Base-by-base conservation (phyloP, 1,140 invertebrate species). In the Ditylenchus dipsaci region DNA sequence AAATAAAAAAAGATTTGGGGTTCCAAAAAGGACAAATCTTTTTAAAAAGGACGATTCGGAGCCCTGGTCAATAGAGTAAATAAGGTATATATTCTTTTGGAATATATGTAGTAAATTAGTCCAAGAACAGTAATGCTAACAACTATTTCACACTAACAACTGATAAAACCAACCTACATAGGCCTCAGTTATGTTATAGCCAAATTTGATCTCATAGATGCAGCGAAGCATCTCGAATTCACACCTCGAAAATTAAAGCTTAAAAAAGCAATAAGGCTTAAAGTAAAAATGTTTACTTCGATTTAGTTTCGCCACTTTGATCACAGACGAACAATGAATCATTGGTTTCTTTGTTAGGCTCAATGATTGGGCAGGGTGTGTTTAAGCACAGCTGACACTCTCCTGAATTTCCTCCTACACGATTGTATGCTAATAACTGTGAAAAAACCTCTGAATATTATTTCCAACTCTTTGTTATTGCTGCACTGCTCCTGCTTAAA, bases 181-280 rank as follows among this genome's bases (percentile, higher is more conserved):
- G 57, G 57, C 21, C 67, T 45, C 62, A 81, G 78, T 68, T 79
- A 75, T 47, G 43, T 79, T 81, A 29, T 82, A 76, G 23, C 78
- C 78, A 60, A 70, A 73, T 43, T 76, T 72, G 7, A 71, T 69
- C 45, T 79, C 72, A 63, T 73, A 75, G 59, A 79, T 74, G 53
- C 78, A 79, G 5, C 76, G 68, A 7, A 79, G 43, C 79, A 81
- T 81, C 45, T 79, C 72, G 57, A 82, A 79, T 70, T 79, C 78
- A 65, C 78, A 79, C 19, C 66, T 60, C 11, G 76, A 47, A 53
- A 8, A 23, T n/a, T n/a, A n/a, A 11, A 45, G 11, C 43, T 13
- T 45, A 45, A 45, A 45, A 45, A n/a, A 13, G 43, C 43, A 45
- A 45, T 45, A 45, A 45, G n/a, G 43, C 43, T 45, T n/a, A n/a